phyloP scores from a whole-genome alignment of 2,888 invertebrate genomes.

The Caenorhabditis uteleia region DNA sequence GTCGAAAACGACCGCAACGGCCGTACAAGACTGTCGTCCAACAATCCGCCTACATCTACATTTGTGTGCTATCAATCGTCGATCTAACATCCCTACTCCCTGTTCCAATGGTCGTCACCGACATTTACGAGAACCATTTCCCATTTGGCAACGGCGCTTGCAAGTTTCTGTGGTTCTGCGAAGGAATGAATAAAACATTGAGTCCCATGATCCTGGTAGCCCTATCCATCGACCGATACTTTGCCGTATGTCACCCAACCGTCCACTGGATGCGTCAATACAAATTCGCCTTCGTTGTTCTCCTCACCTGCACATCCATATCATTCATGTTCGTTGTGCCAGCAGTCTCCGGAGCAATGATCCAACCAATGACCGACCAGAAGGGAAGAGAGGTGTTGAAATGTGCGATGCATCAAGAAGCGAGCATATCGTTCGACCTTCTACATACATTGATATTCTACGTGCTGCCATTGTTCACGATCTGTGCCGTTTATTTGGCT shows the following conservation, averaged over 20 bases:
- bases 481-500: constrained; percentile 63
- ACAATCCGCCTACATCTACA: constrained; percentile 64
- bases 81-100: constrained; percentile 63
- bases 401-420: constrained; percentile 36
- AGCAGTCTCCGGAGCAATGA: constrained; percentile 37
- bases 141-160: constrained; percentile 56
- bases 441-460: constrained; percentile 60
- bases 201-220: constrained; percentile 65
- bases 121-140: constrained; percentile 56
- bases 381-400: constrained; percentile 38
- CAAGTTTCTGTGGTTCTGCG: constrained; percentile 59
- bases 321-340: constrained; percentile 63
- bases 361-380: constrained; percentile 35
- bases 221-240: constrained; percentile 58
- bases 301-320: constrained; percentile 49
- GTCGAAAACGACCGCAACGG: constrained; percentile 28
- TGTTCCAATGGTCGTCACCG: constrained; percentile 63
- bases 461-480: constrained; percentile 58
- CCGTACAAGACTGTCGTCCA: constrained; percentile 54
- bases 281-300: constrained; percentile 55
- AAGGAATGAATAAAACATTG: constrained; percentile 65
- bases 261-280: constrained; percentile 63
- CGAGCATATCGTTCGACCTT: constrained; percentile 45
- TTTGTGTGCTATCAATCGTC: constrained; percentile 64
- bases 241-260: constrained; percentile 58